Base-by-base conservation (phyloP, 2,888 invertebrate species). In the Dynastes grantii region DNA sequence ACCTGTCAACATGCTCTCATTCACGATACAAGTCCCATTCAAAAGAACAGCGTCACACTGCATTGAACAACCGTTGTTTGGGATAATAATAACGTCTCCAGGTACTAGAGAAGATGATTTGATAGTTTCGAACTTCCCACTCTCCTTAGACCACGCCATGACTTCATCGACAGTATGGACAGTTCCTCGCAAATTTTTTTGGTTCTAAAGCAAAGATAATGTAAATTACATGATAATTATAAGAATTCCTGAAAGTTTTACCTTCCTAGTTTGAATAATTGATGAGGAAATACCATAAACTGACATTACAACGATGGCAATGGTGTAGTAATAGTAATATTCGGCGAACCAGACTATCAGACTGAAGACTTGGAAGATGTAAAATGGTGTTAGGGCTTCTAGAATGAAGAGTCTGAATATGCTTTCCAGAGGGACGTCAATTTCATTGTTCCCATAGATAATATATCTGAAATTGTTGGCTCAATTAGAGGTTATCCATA, bases 1-100 rank as follows among this genome's bases (percentile, higher is more conserved):
- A 95, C 96, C 96, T 80, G 98, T 98, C 0, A 98, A 92, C 97
- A 98, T 98, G 84, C 97, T 96, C 90, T 98, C 98, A 86, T 98
- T 98, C 13, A 98, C 92, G 79, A 98, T 96, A 80, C 97, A 97
- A 80, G 94, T 94, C 8, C 98, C 98, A 0, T 91, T 90, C 0
- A 98, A 90, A 32, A 98, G 90, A 0, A 96, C 96, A 0, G 97
- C 97, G 89, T 98, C 98, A 87, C 97, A 97, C 79, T 95, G 95
- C 94, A 98, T 93, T n/a, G 93, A 91, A 87, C 96, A 96, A 0
- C 97, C 97, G 78, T 92, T 91, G 0, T 94, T 90, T 0, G 97
- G 97, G 83, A 98, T 92, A 81, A 95, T 92, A 63, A 98, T 91
- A 16, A 98, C 90, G 89, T 98, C 98, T 0, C 98, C 98, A 0